Evolutionary conservation across 2,113 vertebrate species (phyloP), one percentile per base, ranked within the genome.

Genomic region (Cyprinodon variegatus): DNA sequence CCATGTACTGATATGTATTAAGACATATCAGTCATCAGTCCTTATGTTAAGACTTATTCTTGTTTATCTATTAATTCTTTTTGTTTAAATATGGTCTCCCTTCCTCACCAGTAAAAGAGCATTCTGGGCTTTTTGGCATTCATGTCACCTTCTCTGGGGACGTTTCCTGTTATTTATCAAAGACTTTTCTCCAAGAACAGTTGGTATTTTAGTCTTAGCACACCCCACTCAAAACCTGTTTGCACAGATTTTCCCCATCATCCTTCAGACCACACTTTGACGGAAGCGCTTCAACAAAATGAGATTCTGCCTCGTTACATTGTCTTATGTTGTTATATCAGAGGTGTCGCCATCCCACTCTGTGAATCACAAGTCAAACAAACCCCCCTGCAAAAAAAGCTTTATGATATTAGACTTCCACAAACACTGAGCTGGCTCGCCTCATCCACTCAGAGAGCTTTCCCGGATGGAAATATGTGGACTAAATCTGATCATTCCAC

Each of bases 171-270:
- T 92, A 89, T 90, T 91, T 89, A 90, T 83, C 74, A 70, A 89
- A 89, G 83, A 88, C 78, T 90, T 87, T 84, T 87, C 85, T 77
- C 76, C 48, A 83, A 85, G 86, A 90, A 88, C 83, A 86, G 79
- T 90, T 90, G 85, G 86, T 90, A 90, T 92, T 92, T 91, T 86
- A 90, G 89, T 88, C 89, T 91, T 88, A 86, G 86, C 91, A 88
- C 89, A 90, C 87, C 91, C 89, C 88, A 91, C 89, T 90, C 91
- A 89, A 91, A 91, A 91, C 88, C 89, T 92, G 90, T 90, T 93
- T 92, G 90, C 90, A 90, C 92, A 90, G 90, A 93, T 92, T 90
- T 84, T 86, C 76, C 88, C 88, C 86, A 87, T 91, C 92, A 92
- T 93, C 90, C 86, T 77, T 92, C 88, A 91, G 89, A 83, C 76